These are phyloP conservation scores for Homarus gammarus DNA, from an alignment of 2,888 invertebrate genomes.

Conservation along the genomic window DNA sequence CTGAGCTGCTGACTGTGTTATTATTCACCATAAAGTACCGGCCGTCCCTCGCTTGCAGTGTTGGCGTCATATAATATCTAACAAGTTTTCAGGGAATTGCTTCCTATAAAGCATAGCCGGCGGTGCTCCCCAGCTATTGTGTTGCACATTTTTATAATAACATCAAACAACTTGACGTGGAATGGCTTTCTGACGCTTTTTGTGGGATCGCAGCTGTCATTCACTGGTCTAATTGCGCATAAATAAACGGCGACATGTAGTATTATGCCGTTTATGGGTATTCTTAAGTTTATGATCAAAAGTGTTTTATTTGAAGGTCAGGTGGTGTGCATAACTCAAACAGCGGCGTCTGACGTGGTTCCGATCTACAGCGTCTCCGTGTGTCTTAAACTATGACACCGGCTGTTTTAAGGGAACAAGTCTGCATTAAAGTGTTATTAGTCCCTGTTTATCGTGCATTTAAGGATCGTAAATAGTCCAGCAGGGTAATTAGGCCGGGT, in stretches of 20 bases:
- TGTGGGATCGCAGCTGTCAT: slow-evolving; percentile 27
- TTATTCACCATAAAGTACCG: slow-evolving; percentile 20
- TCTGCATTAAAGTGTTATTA: slow-evolving; percentile 37
- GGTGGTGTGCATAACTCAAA: background rate
- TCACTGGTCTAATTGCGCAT: slow-evolving; percentile 10
- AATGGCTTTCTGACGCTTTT: slow-evolving; percentile 28
- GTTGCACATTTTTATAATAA: slow-evolving; percentile 9
- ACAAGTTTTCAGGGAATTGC: background rate
- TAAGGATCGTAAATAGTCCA: slow-evolving; percentile 27
- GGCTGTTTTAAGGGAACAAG: background rate
- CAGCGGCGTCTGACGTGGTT: background rate
- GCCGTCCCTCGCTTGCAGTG: background rate
- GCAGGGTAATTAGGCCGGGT: slow-evolving; percentile 23
- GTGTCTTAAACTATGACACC: background rate
- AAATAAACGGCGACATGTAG: slow-evolving; percentile 26
- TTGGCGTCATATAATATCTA: background rate
- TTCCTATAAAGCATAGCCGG: background rate
- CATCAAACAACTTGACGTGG: slow-evolving; percentile 5
- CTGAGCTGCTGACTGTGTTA: background rate
- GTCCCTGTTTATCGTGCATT: slow-evolving; percentile 31
- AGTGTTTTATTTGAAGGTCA: background rate
- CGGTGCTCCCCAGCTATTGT: background rate
- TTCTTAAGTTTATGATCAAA: background rate
- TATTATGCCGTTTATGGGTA: slow-evolving; percentile 19
- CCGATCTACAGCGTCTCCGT: background rate